Base-by-base conservation (phyloP, 2,113 vertebrate species). In the Zapornia atra region DNA sequence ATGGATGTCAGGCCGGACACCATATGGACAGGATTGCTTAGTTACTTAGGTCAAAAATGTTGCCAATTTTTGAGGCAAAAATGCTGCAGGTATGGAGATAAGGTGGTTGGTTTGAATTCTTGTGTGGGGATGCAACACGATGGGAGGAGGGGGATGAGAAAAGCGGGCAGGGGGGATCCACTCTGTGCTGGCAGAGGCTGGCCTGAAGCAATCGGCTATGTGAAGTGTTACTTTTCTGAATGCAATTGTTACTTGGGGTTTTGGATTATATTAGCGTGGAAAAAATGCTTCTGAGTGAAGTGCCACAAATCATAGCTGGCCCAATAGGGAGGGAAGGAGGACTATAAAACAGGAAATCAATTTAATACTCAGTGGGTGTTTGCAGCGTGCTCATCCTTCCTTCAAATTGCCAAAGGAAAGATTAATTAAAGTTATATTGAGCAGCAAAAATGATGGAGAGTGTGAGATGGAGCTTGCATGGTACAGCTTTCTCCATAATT, bases 401-500 rank as follows among this genome's bases (percentile, higher is more conserved):
- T 95, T 97, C 95, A 96, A 97, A 96, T 96, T 96, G 94, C 94
- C 77, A 71, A 71, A 87, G 86, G 92, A 87, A 95, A 92, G 96
- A 96, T 97, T 97, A 97, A 97, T 97, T 97, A 96, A 97, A 96
- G 84, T 97, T 97, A 95, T 97, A 97, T 77, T 91, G 96, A 95
- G 96, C 96, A 92, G 92, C 88, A 96, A 94, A 97, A 95, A 91
- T 91, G 84, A 95, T 90, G 78, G 73, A 94, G 80, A 51, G 64
- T 80, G 70, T 89, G 86, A 85, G 77, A 94, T 82, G 70, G 70
- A 63, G 40, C 51, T 91, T 82, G 70, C 11, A 3, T 92, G 87
- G 66, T 70, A 80, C 65, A 44, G 64, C 68, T 95, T 81, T 92
- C 71, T 92, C 78, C 48, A 63, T 97, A 96, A 91, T 94, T 95